Evolutionary conservation across 64 coral and sea anemone species (phyloP), one percentile per base, ranked within the genome.

Genomic region (Stichodactyla helianthus): DNA sequence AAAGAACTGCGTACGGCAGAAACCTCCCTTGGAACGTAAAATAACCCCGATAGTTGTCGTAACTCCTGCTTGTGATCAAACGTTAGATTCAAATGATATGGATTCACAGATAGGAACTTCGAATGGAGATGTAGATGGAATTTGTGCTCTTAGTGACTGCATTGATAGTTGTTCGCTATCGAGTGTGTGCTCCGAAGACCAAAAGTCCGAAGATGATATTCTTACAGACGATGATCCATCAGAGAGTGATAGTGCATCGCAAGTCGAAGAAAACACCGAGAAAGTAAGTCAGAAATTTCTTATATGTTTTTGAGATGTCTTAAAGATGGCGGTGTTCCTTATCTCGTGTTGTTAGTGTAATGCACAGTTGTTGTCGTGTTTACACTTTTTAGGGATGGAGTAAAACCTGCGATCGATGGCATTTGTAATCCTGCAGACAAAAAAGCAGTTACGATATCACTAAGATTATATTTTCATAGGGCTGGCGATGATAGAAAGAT

Each of bases 151-250:
- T 13, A 86, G 82, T 44, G 84, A 91, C 53, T 13, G 60, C 14
- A 67, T 52, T 27, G 84, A 86, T 22, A 82, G 81, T 18, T 87
- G 84, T 27, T 91, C 90, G 6, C 53, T 86, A 52, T 86, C 84
- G 19, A 91, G 90, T 52, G 51, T 71, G 28, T 78, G 85, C 54
- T 91, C 90, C 4, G 83, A 84, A 17, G 78, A 81, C 15, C 84
- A 82, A 23, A 74, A 31, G 31, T 90, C 89, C 55, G 90, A 91
- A 52, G 86, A 81, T 56, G 90, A 83, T 51, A 87, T 91, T 82
- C 60, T 87, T 4, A 91, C 90, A 4, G 90, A 91, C 70, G 90
- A 91, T 22, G 90, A 91, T 23, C 84, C 90, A 50, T 91, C 90
- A 9, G 90, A 91, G 22, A 86, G 86, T 63, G 90, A 91, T 31